Evolutionary conservation across 2,113 vertebrate species (phyloP), one percentile per base, ranked within the genome.

Genomic region (Hirundichthys speculiger): DNA sequence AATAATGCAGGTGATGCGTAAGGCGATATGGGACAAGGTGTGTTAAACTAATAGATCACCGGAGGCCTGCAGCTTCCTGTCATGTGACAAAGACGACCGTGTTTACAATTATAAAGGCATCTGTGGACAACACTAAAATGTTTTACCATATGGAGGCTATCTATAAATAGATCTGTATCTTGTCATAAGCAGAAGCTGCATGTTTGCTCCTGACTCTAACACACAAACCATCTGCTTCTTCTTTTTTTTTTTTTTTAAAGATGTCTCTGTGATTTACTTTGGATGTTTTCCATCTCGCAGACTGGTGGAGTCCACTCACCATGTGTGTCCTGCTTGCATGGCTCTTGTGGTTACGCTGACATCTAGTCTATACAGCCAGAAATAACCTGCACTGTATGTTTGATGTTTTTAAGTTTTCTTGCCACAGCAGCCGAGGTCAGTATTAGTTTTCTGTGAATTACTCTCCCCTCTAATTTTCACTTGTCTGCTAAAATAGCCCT

Each of bases 1-100:
- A 96, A 96, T 96, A 93, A 96, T 96, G 89, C 77, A 96, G 91
- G 43, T 47, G 46, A 67, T 2, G 57, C 75, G 94, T 90, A 96
- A 96, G 81, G 20, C 65, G 91, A 96, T 91, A 94, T 12, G 82
- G 80, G 57, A 75, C 55, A 7, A 57, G 51, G 25, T 30, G 60
- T 69, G 72, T 60, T 46, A 61, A 78, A 54, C 21, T 42, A 61
- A 71, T 64, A 69, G 74, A 65, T 69, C 46, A 45, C 60, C 20
- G 39, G 9, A 4, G 61, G 45, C 64, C 63, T 54, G 55, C 24
- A 47, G 14, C 75, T 83, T 83, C 81, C 82, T 77, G 78, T 84
- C 88, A 85, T 41, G 11, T 83, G 85, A 76, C 63, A 41, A 38
- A 25, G 3, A 3, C 18, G 3, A n/a, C 12, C 3, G 18, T 12